Percentiles rank a stretch among this genome's conserved stretches.
phyloP scores from a whole-genome alignment of 2,113 vertebrate species.

The Heterotilapia buettikoferi region DNA sequence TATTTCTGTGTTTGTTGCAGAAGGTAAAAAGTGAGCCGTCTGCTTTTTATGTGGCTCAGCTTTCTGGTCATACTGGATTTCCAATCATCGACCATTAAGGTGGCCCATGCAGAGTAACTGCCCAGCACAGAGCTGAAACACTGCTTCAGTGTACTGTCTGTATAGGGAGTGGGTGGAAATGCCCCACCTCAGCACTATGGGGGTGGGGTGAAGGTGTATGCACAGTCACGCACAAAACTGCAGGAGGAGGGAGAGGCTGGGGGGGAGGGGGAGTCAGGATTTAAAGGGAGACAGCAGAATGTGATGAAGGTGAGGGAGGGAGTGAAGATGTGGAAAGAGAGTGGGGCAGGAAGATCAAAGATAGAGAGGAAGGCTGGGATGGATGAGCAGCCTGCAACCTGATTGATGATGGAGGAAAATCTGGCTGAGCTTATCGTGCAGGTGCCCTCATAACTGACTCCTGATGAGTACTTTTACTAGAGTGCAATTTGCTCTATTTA shows the following conservation, averaged over 20 bases:
- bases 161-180: background rate
- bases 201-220: conserved; percentile 30
- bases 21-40: background rate
- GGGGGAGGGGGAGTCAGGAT: background rate
- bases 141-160: background rate
- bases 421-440: background rate
- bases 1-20: background rate
- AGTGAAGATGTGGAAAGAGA: background rate
- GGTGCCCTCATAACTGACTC: background rate
- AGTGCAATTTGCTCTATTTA: background rate
- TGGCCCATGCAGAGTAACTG: background rate
- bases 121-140: background rate
- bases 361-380: background rate
- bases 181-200: conserved; percentile 14
- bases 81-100: fast-evolving
- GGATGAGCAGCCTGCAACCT: background rate
- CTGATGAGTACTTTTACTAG: background rate
- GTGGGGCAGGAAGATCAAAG: background rate
- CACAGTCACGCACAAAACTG: conserved; percentile 36
- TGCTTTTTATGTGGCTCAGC: background rate
- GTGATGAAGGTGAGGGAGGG: background rate
- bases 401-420: background rate
- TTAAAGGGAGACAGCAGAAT: background rate
- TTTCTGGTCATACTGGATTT: background rate
- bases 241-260: conserved; percentile 7